These are phyloP conservation scores for Pseudococcus viburni DNA, from an alignment of 2,888 invertebrate species.

Conservation along the genomic window DNA sequence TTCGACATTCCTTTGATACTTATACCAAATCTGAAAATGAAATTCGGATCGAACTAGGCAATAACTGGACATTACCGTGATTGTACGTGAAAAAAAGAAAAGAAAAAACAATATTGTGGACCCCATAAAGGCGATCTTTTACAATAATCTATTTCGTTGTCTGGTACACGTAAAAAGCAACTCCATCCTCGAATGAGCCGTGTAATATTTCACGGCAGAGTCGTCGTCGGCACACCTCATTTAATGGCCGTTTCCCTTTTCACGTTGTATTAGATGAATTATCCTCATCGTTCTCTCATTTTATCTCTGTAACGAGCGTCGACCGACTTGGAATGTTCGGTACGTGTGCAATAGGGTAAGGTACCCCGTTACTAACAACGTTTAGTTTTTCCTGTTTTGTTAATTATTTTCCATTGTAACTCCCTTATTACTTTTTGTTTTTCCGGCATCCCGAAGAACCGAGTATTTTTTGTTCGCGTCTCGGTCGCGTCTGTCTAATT, in stretches of 20 bases:
- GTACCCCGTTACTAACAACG: not conserved
- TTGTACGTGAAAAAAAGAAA: too few relatives aligned
- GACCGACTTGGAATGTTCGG: too few relatives aligned
- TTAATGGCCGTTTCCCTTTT: not conserved
- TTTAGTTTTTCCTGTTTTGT: slow-evolving; percentile 9
- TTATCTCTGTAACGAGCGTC: too few relatives aligned
- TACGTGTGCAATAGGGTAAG: too few relatives aligned
- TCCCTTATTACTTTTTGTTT: not conserved
- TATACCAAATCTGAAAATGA: too few relatives aligned
- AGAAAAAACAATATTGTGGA: too few relatives aligned
- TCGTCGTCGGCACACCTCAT: not conserved
- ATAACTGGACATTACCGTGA: too few relatives aligned
- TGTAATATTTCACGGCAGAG: not conserved
- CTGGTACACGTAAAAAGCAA: not conserved
- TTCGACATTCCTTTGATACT: too few relatives aligned
- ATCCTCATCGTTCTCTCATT: not conserved
- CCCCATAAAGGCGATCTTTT: too few relatives aligned
- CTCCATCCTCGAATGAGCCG: not conserved
- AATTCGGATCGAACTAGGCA: too few relatives aligned
- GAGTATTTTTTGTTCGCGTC: not conserved
- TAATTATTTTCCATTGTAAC: slow-evolving; percentile 38
- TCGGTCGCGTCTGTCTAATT: not conserved
- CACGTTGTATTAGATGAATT: not conserved
- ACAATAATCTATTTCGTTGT: too few relatives aligned
- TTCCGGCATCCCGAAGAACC: not conserved